A percentile compares a stretch with the other conserved stretches of the same genome.
Conservation (phyloP, 2,113 vertebrate species). For the Pedionomus torquatus region DNA sequence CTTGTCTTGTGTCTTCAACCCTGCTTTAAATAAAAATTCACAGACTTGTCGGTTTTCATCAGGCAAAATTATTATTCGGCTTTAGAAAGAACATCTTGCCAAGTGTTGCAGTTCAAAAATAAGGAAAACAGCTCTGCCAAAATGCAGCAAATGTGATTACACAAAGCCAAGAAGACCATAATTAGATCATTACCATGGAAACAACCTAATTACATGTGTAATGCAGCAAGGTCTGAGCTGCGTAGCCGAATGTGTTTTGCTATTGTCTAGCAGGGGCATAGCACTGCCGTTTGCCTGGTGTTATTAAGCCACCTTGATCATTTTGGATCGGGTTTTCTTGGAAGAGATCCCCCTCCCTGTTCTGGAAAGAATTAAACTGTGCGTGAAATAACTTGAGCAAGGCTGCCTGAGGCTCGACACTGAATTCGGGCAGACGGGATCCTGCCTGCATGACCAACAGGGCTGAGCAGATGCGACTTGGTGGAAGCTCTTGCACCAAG, state of each 20-base stretch:
- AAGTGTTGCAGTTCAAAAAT: constrained; percentile 80
- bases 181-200: constrained; percentile 88
- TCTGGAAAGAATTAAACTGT: constrained; percentile 8
- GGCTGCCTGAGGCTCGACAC: neutral
- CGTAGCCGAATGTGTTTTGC: constrained; percentile 74
- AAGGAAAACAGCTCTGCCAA: constrained; percentile 81
- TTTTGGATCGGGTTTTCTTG: constrained; percentile 37
- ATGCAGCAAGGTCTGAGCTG: constrained; percentile 76
- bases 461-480: neutral
- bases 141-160: constrained; percentile 83
- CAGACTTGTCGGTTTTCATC: constrained; percentile 57
- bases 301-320: constrained; percentile 62
- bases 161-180: constrained; percentile 82
- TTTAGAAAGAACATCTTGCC: constrained; percentile 78
- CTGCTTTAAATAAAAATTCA: constrained; percentile 67
- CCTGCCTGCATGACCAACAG: neutral
- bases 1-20: constrained; percentile 59
- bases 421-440: neutral
- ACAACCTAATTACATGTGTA: constrained; percentile 86
- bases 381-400: neutral
- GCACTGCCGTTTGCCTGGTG: constrained; percentile 44
- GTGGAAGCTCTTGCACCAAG: neutral
- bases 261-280: constrained; percentile 70
- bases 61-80: constrained; percentile 77
- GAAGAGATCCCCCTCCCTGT: constrained; percentile 15